Evolutionary conservation across 2,113 vertebrate genomes (phyloP).

Genomic region (Ceyx melanurus): DNA sequence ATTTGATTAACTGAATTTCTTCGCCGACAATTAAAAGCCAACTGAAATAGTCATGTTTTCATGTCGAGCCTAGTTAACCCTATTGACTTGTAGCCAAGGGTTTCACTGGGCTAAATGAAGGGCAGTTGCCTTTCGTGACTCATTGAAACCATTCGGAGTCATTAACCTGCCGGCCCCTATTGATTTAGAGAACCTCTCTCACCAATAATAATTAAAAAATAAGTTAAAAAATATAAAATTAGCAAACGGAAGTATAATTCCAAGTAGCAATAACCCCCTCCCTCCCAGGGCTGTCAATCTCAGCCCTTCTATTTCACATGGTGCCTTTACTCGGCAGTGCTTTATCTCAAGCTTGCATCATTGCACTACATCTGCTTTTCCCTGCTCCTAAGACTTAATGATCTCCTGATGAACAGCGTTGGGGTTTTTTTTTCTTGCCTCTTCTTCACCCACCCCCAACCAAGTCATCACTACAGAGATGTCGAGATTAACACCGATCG

Average conservation of each 20-base stretch:
- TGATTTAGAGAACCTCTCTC: conserved; percentile 35
- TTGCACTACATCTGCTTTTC: neutral
- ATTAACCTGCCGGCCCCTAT: conserved; percentile 26
- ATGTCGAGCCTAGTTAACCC: conserved; percentile 59
- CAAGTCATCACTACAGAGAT: neutral
- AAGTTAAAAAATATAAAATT: neutral
- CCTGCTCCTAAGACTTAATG: neutral
- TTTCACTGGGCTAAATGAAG: conserved; percentile 24
- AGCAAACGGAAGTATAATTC: neutral
- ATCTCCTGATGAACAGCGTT: neutral
- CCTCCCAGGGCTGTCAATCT: neutral
- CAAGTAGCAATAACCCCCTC: neutral
- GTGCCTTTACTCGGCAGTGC: neutral
- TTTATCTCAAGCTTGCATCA: neutral
- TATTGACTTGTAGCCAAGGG: conserved; percentile 47
- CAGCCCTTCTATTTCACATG: neutral
- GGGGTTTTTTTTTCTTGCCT: neutral
- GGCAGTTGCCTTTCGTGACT: conserved; percentile 8
- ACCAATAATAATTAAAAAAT: conserved; percentile 8
- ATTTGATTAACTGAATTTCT: conserved; percentile 68
- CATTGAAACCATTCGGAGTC: conserved; percentile 47
- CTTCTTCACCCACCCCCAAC: neutral
- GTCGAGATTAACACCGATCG: neutral
- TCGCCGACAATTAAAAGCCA: conserved; percentile 60
- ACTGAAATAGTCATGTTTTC: conserved; percentile 54